phyloP scores from a whole-genome alignment of 2,888 invertebrate species.

The Ommatoiulus sabulosus region DNA sequence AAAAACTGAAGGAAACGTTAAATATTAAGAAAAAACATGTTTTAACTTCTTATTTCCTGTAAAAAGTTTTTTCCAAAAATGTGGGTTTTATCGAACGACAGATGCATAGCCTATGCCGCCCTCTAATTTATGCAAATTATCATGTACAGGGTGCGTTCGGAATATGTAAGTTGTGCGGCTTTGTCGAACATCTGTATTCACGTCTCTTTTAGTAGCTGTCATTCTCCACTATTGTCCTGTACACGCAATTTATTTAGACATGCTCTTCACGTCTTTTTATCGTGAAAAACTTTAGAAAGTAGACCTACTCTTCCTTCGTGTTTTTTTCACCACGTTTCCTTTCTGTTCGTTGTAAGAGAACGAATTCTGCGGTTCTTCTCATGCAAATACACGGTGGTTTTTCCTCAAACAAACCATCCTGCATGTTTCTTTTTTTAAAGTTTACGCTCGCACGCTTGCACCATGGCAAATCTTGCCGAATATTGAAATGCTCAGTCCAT shows the following conservation, averaged over 20 bases:
- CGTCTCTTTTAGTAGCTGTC: background rate
- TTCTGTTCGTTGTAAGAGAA: background rate
- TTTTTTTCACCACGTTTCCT: background rate
- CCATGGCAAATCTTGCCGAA: background rate
- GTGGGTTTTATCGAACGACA: too few species aligned
- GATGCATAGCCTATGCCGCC: too few species aligned
- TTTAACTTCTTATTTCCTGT: too few species aligned
- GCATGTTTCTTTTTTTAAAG: background rate
- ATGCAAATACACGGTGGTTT: background rate
- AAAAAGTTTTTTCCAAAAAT: too few species aligned
- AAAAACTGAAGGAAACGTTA: too few species aligned
- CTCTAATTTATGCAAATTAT: background rate
- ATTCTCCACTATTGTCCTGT: background rate
- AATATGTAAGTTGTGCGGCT: background rate
- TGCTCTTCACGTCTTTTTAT: slow-evolving; percentile 13
- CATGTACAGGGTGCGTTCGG: background rate
- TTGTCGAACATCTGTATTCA: background rate
- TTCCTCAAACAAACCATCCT: background rate
- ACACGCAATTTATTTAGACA: slow-evolving; percentile 10
- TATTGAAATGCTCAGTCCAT: slow-evolving; percentile 34
- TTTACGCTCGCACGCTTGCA: background rate
- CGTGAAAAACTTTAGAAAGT: background rate
- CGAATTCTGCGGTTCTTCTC: slow-evolving; percentile 20
- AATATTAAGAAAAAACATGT: too few species aligned
- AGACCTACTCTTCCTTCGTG: background rate